phyloP scores from a whole-genome alignment of 2,797 vertebrate genomes.

The Parauchenoglanis punctatus region DNA sequence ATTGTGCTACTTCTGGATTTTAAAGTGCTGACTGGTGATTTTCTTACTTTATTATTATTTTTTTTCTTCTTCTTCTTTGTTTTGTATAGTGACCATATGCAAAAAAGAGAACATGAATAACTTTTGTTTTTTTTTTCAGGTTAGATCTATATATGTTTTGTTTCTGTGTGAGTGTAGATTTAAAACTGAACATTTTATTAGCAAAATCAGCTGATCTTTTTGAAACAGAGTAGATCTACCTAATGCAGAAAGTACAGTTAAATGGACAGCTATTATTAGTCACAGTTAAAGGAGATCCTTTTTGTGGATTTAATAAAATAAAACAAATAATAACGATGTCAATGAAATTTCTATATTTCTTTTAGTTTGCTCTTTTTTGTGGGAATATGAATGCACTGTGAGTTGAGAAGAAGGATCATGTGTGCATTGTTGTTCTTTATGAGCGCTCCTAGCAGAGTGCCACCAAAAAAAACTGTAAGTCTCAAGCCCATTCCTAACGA shows the following conservation, averaged over 20 bases:
- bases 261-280: background rate
- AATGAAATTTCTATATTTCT: background rate
- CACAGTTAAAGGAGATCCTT: background rate
- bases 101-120: conserved; percentile 2
- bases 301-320: background rate
- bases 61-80: background rate
- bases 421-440: background rate
- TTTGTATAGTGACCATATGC: conserved; percentile 23
- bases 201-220: background rate
- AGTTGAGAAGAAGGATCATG: background rate
- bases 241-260: background rate
- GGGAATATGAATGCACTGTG: background rate
- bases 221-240: background rate
- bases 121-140: background rate
- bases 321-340: background rate
- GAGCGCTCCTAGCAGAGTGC: conserved; percentile 48
- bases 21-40: conserved; percentile 46
- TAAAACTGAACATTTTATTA: no score
- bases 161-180: background rate
- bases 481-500: conserved; percentile 59
- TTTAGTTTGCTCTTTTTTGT: background rate
- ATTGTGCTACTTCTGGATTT: conserved; percentile 41
- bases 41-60: background rate
- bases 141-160: background rate
- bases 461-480: conserved; percentile 59